phyloP scores from a whole-genome alignment of 2,113 vertebrate genomes.

The Poeciliopsis turrubarensis region DNA sequence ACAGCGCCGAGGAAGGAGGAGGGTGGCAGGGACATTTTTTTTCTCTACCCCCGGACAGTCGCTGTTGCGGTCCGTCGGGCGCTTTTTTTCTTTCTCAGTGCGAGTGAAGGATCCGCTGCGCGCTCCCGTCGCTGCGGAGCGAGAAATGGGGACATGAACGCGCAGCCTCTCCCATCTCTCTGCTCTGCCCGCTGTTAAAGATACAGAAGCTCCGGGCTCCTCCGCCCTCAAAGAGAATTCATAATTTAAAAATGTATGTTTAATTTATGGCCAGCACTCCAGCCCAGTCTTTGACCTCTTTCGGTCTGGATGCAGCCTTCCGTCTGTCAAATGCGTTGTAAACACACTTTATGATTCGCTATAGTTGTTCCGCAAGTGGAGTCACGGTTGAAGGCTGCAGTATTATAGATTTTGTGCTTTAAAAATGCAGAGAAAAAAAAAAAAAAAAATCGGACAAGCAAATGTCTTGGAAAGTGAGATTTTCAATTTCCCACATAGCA shows the following conservation, averaged over 20 bases:
- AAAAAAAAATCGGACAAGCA: neutral
- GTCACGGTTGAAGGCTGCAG: neutral
- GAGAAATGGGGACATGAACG: slow-evolving; percentile 71
- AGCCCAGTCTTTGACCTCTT: slow-evolving; percentile 67
- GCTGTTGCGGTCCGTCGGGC: slow-evolving; percentile 64
- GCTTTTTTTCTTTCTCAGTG: slow-evolving; percentile 59
- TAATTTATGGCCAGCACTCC: slow-evolving; percentile 61
- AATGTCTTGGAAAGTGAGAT: too few species aligned
- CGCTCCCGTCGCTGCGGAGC: slow-evolving; percentile 69
- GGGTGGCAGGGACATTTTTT: slow-evolving; percentile 75
- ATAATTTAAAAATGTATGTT: slow-evolving; percentile 73
- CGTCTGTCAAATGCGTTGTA: slow-evolving; percentile 24
- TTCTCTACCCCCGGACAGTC: slow-evolving; percentile 51
- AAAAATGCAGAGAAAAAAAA: neutral
- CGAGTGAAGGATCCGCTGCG: slow-evolving; percentile 67
- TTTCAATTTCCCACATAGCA: neutral
- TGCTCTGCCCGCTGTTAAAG: slow-evolving; percentile 75
- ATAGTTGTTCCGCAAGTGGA: neutral
- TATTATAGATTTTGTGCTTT: neutral
- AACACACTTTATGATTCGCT: neutral
- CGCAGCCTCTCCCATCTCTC: slow-evolving; percentile 82
- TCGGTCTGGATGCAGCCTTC: slow-evolving; percentile 30
- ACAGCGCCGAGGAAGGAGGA: slow-evolving; percentile 41
- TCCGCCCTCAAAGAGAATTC: slow-evolving; percentile 61
- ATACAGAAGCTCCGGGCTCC: slow-evolving; percentile 57